Evolutionary conservation across 2,797 vertebrate species (phyloP).

Genomic region (Poeciliopsis paucimaculata): DNA sequence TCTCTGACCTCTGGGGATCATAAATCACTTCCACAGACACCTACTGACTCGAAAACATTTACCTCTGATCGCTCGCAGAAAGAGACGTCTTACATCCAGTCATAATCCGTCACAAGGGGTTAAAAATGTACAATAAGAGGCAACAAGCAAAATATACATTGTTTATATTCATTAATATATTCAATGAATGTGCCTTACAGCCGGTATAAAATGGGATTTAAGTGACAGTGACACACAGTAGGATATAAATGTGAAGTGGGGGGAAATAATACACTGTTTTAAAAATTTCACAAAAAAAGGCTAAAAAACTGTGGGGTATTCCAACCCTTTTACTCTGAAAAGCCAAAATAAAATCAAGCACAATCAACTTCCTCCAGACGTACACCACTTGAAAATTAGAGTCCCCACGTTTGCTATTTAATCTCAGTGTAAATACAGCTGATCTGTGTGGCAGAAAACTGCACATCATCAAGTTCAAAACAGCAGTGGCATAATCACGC

Average conservation of each 20-base stretch:
- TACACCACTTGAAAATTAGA: background rate
- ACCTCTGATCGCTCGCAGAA: constrained; percentile 7
- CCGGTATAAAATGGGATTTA: background rate
- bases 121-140: background rate
- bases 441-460: background rate
- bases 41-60: constrained; percentile 12
- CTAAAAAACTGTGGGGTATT: background rate
- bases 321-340: background rate
- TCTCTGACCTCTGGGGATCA: constrained; percentile 60
- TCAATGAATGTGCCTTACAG: constrained; percentile 1
- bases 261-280: background rate
- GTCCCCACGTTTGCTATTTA: background rate
- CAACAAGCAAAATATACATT: constrained; percentile 3
- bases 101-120: background rate
- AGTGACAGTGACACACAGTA: background rate
- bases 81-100: constrained; percentile 5
- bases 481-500: background rate
- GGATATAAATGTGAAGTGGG: background rate
- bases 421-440: background rate
- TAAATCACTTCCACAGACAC: constrained; percentile 67
- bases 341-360: background rate
- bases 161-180: constrained; percentile 3
- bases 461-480: background rate
- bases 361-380: background rate
- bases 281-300: too few species aligned